phyloP scores from a whole-genome alignment of 92 coral and sea anemone species.

The Zoanthus solanderi region DNA sequence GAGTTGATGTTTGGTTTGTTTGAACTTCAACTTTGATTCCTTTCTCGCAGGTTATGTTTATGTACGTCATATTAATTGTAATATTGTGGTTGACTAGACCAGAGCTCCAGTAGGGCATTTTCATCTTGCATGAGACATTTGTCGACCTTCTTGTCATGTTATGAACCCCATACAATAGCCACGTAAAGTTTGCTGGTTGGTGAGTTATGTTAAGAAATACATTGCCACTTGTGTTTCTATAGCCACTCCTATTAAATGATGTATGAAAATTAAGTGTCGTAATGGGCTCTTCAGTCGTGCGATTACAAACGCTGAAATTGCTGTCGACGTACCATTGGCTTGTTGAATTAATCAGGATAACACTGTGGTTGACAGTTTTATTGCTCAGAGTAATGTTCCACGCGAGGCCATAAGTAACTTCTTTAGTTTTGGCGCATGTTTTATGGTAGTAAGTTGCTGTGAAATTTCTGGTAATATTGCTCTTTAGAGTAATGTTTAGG shows the following conservation, averaged over 20 bases:
- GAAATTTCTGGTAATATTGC: slow-evolving; percentile 58
- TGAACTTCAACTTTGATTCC: slow-evolving; percentile 58
- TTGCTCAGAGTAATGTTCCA: slow-evolving; percentile 56
- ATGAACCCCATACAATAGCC: slow-evolving; percentile 60
- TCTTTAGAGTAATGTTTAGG: slow-evolving; percentile 61
- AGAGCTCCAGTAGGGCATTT: slow-evolving; percentile 55
- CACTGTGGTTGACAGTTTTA: slow-evolving; percentile 54
- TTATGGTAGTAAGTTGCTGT: slow-evolving; percentile 61
- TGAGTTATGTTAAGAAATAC: slow-evolving; percentile 65
- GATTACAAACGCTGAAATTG: slow-evolving; percentile 47
- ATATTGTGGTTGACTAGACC: slow-evolving; percentile 65
- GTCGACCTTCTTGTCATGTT: slow-evolving; percentile 58
- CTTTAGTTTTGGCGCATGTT: slow-evolving; percentile 46
- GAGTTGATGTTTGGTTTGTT: slow-evolving; percentile 52
- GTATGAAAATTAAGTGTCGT: slow-evolving; percentile 66
- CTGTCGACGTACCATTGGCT: slow-evolving; percentile 42
- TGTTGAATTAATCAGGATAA: slow-evolving; percentile 52
- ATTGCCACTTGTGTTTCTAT: slow-evolving; percentile 56
- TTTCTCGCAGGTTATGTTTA: slow-evolving; percentile 49
- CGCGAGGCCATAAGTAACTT: slow-evolving; percentile 50
- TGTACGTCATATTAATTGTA: slow-evolving; percentile 63
- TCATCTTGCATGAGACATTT: slow-evolving; percentile 62
- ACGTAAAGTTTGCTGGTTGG: slow-evolving; percentile 62
- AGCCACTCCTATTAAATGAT: slow-evolving; percentile 30
- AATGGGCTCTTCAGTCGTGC: slow-evolving; percentile 52